Base-by-base conservation (phyloP, 2,888 invertebrate genomes). In the Phlogophora meticulosa region DNA sequence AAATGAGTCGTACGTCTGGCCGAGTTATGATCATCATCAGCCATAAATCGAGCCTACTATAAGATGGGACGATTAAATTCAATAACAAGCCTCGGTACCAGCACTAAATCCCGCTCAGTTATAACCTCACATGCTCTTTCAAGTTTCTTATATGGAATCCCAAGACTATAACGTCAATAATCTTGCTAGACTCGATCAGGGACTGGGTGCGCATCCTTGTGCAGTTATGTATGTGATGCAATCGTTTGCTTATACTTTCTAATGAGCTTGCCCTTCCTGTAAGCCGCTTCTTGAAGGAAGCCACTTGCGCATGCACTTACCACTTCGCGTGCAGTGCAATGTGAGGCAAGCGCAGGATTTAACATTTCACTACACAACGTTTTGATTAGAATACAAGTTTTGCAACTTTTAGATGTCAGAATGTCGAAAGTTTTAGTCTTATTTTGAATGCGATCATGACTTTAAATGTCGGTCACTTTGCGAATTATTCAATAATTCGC, bases 181-280 rank as follows among this genome's bases (percentile, higher is more conserved):
- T 86, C 85, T 86, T 52, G 85, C 77, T 83, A 73, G 81, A 85
- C 85, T 75, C 72, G 83, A 86, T 76, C 76, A 78, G 56, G 82
- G 81, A 79, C 76, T 72, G 77, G 80, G 78, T 76, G 78, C 78
- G 78, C 81, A 83, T 81, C 82, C 76, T 82, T 73, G 76, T 74
- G 63, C 76, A 78, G 72, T 83, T 82, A 78, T 80, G 76, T 81
- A 80, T 83, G 85, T 88, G 87, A 86, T 87, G 86, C 85, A 87
- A 87, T 83, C 81, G 72, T 80, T 85, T 88, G 78, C 82, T 89
- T 90, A 89, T 88, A 91, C 88, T 91, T 91, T 88, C 79, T 91
- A 91, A 91, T 91, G 83, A 89, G 85, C 76, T 70, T 81, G 86
- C 81, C 83, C 88, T 90, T 91, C 90, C 91, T 91, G 90, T 83